Conservation (phyloP, 2,113 vertebrate species). For the Heterochromis multidens region DNA sequence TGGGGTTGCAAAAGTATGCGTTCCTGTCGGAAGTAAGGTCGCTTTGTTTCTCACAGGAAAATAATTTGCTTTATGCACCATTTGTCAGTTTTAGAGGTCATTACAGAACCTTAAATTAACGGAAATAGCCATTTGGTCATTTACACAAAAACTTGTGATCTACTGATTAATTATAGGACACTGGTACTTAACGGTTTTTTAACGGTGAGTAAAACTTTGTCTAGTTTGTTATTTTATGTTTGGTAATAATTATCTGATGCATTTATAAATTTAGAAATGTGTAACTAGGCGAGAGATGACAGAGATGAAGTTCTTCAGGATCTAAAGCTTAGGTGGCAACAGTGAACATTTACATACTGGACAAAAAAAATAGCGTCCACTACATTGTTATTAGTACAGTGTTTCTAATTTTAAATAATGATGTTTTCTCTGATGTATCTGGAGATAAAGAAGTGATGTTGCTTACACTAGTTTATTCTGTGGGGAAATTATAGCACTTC, state of each 20-base stretch:
- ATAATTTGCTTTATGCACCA: not conserved
- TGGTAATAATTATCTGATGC: not conserved
- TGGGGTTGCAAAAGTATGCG: not conserved
- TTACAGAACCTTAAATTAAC: not conserved
- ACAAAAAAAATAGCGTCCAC: not conserved
- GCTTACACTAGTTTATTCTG: not conserved
- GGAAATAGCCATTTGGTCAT: slow-evolving; percentile 5
- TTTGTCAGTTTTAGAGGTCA: not conserved
- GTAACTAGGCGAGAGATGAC: not conserved
- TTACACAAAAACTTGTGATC: not conserved
- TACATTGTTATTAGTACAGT: slow-evolving; percentile 25
- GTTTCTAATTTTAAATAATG: slow-evolving; percentile 29
- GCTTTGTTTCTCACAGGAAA: not conserved
- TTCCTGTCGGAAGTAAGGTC: not conserved
- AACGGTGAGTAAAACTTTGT: not conserved
- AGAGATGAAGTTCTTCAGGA: not conserved
- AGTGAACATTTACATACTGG: not conserved
- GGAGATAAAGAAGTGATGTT: not conserved
- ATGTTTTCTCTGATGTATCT: slow-evolving; percentile 3
- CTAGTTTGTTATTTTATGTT: not conserved
- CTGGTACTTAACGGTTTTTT: not conserved
- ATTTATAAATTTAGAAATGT: not conserved
- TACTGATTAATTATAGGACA: not conserved
- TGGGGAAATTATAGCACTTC: not conserved
- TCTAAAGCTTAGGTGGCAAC: not conserved